Conservation (phyloP, 1,140 invertebrate genomes). For the Musca domestica region DNA sequence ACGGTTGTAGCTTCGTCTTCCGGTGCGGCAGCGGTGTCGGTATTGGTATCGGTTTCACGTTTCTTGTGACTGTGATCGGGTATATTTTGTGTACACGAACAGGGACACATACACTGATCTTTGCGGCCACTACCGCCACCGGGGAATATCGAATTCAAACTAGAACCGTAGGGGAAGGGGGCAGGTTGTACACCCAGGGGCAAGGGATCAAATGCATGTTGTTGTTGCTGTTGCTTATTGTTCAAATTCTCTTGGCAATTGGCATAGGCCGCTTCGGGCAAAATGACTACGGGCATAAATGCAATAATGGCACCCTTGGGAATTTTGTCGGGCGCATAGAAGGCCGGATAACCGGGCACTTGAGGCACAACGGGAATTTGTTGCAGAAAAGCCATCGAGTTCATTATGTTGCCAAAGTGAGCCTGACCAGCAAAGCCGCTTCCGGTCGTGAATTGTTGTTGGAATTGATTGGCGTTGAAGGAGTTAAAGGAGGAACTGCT, state of each 20-base stretch:
- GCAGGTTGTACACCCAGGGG: constrained; percentile 47
- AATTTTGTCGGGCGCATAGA: constrained; percentile 52
- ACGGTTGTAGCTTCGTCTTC: not conserved
- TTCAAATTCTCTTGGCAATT: constrained; percentile 34
- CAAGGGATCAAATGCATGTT: constrained; percentile 37
- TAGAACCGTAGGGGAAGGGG: constrained; percentile 37
- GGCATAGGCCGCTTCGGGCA: constrained; percentile 55
- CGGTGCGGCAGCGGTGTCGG: too few species aligned
- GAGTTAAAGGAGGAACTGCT: constrained; percentile 5
- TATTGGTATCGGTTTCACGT: constrained; percentile 28
- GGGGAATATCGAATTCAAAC: constrained; percentile 44
- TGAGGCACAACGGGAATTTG: constrained; percentile 49
- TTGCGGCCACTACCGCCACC: constrained; percentile 37
- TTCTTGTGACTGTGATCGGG: constrained; percentile 41
- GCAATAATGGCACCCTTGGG: constrained; percentile 58
- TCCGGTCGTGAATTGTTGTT: constrained; percentile 25
- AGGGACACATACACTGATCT: constrained; percentile 52
- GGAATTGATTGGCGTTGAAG: constrained; percentile 13
- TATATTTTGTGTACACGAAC: constrained; percentile 51
- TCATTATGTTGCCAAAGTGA: constrained; percentile 50
- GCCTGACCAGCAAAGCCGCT: constrained; percentile 36
- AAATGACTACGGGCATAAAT: constrained; percentile 62
- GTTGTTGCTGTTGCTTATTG: constrained; percentile 28
- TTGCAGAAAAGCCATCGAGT: constrained; percentile 48
- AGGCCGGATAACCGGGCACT: constrained; percentile 44